Conservation (phyloP, 2,888 invertebrate species). For the Chloroclysta siterata region DNA sequence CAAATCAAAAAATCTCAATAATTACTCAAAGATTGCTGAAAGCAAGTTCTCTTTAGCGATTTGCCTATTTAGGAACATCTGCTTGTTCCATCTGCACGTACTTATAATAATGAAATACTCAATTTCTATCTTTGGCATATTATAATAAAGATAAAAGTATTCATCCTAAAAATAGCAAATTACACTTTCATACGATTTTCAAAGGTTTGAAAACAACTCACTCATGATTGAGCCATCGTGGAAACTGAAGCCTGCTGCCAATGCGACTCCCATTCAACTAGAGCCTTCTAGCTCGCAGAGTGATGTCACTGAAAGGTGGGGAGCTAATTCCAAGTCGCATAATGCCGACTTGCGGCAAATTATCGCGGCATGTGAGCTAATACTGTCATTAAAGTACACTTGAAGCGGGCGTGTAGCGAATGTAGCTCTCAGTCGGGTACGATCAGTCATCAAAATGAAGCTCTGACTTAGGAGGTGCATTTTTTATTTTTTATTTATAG, state of each 20-base stretch:
- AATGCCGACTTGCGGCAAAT: slow-evolving; percentile 19
- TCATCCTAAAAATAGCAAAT: neutral
- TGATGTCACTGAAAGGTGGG: slow-evolving; percentile 9
- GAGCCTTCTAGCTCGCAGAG: neutral
- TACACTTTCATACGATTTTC: neutral
- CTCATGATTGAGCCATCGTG: slow-evolving; percentile 7
- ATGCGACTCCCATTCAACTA: slow-evolving; percentile 14
- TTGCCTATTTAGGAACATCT: too few species aligned
- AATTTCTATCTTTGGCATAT: too few species aligned
- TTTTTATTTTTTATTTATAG: neutral
- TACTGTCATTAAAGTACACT: neutral
- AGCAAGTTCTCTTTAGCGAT: too few species aligned
- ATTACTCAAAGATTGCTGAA: too few species aligned
- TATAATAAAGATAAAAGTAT: neutral
- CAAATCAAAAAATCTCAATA: too few species aligned
- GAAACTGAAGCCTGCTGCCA: slow-evolving; percentile 11
- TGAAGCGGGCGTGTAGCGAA: neutral
- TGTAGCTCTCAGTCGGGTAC: too few species aligned
- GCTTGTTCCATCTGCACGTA: too few species aligned
- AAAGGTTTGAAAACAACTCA: slow-evolving; percentile 4
- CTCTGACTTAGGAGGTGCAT: too few species aligned
- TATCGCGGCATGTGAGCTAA: slow-evolving; percentile 14
- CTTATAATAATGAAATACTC: too few species aligned
- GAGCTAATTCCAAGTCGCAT: slow-evolving; percentile 6
- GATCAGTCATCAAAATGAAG: too few species aligned